A percentile compares a stretch with the other conserved stretches of the same genome.
Evolutionary conservation across 2,888 invertebrate genomes (phyloP).

Genomic region (Eremobia ochroleuca): DNA sequence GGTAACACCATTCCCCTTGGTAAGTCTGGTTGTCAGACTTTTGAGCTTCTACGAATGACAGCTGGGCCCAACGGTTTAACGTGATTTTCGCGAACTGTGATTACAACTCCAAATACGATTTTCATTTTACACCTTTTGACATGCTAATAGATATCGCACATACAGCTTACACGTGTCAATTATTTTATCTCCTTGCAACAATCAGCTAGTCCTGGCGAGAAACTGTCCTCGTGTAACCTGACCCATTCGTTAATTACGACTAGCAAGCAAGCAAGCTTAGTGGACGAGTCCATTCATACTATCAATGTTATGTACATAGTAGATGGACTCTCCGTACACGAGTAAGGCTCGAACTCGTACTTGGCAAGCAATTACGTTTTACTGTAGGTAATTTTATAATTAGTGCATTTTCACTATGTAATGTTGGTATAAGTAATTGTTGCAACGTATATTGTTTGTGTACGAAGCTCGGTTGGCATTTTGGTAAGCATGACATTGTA

Average conservation of each 20-base stretch:
- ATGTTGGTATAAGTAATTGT: not conserved
- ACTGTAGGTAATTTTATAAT: constrained; percentile 11
- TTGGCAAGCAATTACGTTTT: constrained; percentile 9
- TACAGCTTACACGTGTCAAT: not conserved
- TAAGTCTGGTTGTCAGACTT: not conserved
- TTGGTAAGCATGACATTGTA: not conserved
- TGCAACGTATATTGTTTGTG: not conserved
- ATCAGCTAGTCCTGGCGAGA: not conserved
- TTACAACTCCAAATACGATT: not conserved
- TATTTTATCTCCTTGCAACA: not conserved
- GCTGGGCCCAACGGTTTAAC: not conserved
- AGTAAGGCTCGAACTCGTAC: not conserved
- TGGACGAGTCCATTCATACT: constrained; percentile 35
- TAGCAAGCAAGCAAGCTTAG: not conserved
- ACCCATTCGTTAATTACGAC: constrained; percentile 30
- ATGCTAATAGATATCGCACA: not conserved
- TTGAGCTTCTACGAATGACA: not conserved
- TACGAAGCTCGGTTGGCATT: not conserved
- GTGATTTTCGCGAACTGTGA: not conserved
- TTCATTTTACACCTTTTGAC: not conserved
- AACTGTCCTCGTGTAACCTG: not conserved
- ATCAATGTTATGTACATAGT: constrained; percentile 5
- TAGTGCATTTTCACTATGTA: not conserved
- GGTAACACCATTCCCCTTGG: too few species aligned
- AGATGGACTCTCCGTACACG: not conserved